Percentiles rank a stretch among this genome's conserved stretches.
phyloP scores from a whole-genome alignment of 2,113 vertebrate species.

The Thalassoma bifasciatum region DNA sequence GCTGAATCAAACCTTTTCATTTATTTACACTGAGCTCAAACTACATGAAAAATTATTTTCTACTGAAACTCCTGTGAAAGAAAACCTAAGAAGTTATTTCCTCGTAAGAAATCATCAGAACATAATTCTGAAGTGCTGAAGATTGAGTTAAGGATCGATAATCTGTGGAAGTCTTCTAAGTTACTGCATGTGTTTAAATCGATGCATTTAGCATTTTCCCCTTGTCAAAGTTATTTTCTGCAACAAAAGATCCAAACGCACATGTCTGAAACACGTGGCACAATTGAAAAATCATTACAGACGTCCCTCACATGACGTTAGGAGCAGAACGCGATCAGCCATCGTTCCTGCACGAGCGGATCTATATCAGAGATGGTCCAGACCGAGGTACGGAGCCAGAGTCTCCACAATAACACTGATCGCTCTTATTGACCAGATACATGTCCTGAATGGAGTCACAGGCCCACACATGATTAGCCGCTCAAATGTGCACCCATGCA shows the following conservation, averaged over 20 bases:
- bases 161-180: too few relatives aligned
- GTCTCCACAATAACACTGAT: constrained; percentile 59
- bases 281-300: constrained; percentile 1
- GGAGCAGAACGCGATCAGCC: constrained; percentile 34
- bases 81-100: background rate
- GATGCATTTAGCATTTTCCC: too few relatives aligned
- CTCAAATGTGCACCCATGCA: constrained; percentile 71
- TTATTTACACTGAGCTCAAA: too few relatives aligned
- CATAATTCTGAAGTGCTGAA: too few relatives aligned
- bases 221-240: background rate
- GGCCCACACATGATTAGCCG: constrained; percentile 70
- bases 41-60: too few relatives aligned
- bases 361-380: constrained; percentile 46
- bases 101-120: background rate
- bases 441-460: constrained; percentile 70
- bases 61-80: too few relatives aligned
- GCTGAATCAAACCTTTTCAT: too few relatives aligned
- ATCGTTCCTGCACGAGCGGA: constrained; percentile 33
- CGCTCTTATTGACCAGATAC: constrained; percentile 76
- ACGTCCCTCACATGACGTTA: constrained; percentile 20
- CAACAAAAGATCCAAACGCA: background rate
- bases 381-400: constrained; percentile 50
- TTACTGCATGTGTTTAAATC: too few relatives aligned
- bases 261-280: background rate
- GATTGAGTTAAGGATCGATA: too few relatives aligned